Conservation (phyloP, 2,888 invertebrate species). For the Drosophila sordidula region DNA sequence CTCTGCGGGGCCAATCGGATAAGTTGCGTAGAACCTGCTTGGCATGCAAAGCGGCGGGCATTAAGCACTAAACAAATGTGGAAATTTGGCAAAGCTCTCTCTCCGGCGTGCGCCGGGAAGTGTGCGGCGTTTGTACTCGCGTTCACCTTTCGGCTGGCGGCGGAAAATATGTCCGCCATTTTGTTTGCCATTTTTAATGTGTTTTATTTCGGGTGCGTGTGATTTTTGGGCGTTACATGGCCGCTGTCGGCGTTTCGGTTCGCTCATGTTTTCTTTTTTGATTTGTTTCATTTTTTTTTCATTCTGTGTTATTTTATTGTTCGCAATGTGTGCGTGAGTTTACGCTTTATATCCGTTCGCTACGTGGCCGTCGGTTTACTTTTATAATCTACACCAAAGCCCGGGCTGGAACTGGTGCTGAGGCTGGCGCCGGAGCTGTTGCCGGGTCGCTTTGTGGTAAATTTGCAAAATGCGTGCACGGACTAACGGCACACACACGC, state of each 20-base stretch:
- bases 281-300: slow-evolving; percentile 14
- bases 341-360: slow-evolving; percentile 72
- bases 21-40: slow-evolving; percentile 74
- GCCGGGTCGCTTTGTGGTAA: slow-evolving; percentile 67
- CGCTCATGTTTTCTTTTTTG: slow-evolving; percentile 2
- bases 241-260: slow-evolving; percentile 35
- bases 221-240: slow-evolving; percentile 63
- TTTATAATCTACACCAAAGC: slow-evolving; percentile 71
- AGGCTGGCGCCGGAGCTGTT: slow-evolving; percentile 11
- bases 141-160: slow-evolving; percentile 57
- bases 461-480: slow-evolving; percentile 79
- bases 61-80: slow-evolving; percentile 76
- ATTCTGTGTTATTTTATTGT: slow-evolving; percentile 44
- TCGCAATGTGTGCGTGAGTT: slow-evolving; percentile 70
- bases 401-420: slow-evolving; percentile 15
- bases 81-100: slow-evolving; percentile 29
- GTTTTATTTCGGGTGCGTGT: slow-evolving; percentile 50
- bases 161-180: slow-evolving; percentile 79
- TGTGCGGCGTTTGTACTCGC: slow-evolving; percentile 46
- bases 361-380: slow-evolving; percentile 71
- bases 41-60: slow-evolving; percentile 72
- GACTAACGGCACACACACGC: slow-evolving; percentile 54
- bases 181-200: slow-evolving; percentile 81
- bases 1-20: slow-evolving; percentile 58
- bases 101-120: slow-evolving; percentile 31